A percentile compares a stretch with the other conserved stretches of the same genome.
Conservation (phyloP, 2,797 vertebrate species). For the Schizopygopsis malacanthus region DNA sequence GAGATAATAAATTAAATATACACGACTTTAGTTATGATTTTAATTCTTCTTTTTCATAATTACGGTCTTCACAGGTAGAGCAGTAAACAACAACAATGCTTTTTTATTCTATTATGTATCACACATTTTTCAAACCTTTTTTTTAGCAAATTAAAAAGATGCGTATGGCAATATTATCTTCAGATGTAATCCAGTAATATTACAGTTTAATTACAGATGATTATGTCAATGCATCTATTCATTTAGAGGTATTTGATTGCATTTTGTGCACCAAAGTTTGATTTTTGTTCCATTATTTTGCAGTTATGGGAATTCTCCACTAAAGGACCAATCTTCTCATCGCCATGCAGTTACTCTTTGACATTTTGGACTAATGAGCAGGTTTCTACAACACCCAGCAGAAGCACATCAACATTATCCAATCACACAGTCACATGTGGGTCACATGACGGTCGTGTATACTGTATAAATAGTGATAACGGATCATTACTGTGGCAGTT, state of each 20-base stretch:
- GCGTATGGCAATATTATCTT: neutral
- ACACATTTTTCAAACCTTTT: neutral
- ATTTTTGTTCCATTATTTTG: conserved; percentile 35
- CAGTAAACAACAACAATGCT: neutral
- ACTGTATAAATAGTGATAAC: conserved; percentile 81
- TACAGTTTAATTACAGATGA: neutral
- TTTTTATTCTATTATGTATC: neutral
- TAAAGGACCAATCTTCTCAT: conserved; percentile 91
- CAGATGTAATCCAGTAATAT: neutral
- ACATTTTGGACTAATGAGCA: conserved; percentile 54
- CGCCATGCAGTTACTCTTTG: conserved; percentile 81
- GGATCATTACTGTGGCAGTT: conserved; percentile 89
- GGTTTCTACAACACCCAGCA: neutral
- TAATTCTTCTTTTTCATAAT: neutral
- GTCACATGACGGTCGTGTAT: conserved; percentile 88
- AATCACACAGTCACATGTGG: conserved; percentile 83
- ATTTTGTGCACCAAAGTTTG: neutral
- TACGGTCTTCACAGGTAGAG: neutral
- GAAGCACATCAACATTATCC: conserved; percentile 39
- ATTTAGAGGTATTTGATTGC: neutral
- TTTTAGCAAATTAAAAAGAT: neutral
- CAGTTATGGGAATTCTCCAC: conserved; percentile 90
- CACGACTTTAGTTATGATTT: neutral
- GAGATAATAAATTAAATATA: neutral
- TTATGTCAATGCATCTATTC: neutral